A percentile compares a stretch with the other conserved stretches of the same genome.
These are phyloP conservation scores for Heliconius congener DNA, from an alignment of 1,140 invertebrate species.

Conservation along the genomic window DNA sequence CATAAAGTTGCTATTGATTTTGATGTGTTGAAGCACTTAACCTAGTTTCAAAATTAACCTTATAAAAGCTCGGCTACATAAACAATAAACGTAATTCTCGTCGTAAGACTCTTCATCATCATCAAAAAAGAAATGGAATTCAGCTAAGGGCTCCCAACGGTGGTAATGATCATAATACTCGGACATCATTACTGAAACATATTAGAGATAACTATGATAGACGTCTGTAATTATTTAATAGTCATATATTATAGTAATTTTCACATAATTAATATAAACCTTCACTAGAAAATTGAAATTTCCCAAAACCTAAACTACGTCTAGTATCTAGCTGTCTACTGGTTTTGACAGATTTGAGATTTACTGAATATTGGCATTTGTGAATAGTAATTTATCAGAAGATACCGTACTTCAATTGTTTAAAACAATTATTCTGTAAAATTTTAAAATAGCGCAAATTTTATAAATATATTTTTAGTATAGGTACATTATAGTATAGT, in stretches of 20 bases:
- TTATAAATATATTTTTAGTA: too few species aligned
- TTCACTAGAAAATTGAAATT: slow-evolving; percentile 20
- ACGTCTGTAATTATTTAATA: neutral
- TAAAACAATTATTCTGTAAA: too few species aligned
- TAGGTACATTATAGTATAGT: too few species aligned
- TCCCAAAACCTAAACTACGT: slow-evolving; percentile 10
- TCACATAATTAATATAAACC: slow-evolving; percentile 17
- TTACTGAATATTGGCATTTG: slow-evolving; percentile 3
- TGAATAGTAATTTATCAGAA: slow-evolving; percentile 1
- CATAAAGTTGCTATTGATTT: neutral
- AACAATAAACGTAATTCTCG: slow-evolving; percentile 73
- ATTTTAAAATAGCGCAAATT: too few species aligned
- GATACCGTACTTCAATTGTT: too few species aligned
- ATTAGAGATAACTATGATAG: neutral
- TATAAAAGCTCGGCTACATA: slow-evolving; percentile 76
- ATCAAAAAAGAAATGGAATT: slow-evolving; percentile 69
- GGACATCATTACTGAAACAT: slow-evolving; percentile 60
- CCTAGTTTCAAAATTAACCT: slow-evolving; percentile 48
- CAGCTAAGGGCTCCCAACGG: slow-evolving; percentile 77
- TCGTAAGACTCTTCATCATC: slow-evolving; percentile 57
- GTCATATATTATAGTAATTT: neutral
- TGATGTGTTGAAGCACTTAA: neutral
- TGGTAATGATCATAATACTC: slow-evolving; percentile 72
- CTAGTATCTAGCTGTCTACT: slow-evolving; percentile 11
- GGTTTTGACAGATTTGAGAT: neutral